Evolutionary conservation across 2,888 invertebrate genomes (phyloP).

Genomic region (Diabrotica balteata): DNA sequence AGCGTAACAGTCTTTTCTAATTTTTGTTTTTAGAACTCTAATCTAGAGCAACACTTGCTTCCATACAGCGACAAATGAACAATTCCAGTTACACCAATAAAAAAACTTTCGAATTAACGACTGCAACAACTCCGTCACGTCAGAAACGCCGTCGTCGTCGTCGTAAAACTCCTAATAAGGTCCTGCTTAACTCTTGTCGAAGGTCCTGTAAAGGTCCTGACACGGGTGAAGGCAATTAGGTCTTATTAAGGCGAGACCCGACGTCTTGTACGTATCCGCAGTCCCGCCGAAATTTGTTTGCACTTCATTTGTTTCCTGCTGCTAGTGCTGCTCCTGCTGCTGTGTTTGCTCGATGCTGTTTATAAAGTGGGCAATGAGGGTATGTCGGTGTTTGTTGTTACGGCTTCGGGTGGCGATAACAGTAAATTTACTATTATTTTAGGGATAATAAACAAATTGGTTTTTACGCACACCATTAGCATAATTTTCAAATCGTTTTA

Average conservation of each 20-base stretch:
- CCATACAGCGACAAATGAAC: not conserved
- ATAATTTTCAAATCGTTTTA: too few species aligned
- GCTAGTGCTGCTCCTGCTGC: not conserved
- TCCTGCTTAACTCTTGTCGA: conserved; percentile 22
- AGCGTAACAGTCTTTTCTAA: not conserved
- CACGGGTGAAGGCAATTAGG: conserved; percentile 34
- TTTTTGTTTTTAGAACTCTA: too few species aligned
- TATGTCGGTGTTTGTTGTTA: not conserved
- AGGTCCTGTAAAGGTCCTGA: conserved; percentile 32
- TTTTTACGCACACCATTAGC: too few species aligned
- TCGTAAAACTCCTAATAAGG: not conserved
- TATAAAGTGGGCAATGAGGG: too few species aligned
- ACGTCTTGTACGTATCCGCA: conserved; percentile 13
- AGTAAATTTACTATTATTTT: not conserved
- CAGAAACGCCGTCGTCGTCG: not conserved
- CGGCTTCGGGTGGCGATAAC: not conserved
- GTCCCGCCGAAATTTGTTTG: conserved; percentile 28
- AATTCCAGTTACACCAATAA: not conserved
- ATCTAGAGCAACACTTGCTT: too few species aligned
- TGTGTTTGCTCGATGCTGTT: not conserved
- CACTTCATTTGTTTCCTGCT: conserved; percentile 26
- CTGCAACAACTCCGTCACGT: not conserved
- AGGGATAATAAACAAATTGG: too few species aligned
- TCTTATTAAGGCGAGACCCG: conserved; percentile 33
- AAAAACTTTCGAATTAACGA: too few species aligned